Conservation (phyloP, 2,113 vertebrate species). For the Esox niger region DNA sequence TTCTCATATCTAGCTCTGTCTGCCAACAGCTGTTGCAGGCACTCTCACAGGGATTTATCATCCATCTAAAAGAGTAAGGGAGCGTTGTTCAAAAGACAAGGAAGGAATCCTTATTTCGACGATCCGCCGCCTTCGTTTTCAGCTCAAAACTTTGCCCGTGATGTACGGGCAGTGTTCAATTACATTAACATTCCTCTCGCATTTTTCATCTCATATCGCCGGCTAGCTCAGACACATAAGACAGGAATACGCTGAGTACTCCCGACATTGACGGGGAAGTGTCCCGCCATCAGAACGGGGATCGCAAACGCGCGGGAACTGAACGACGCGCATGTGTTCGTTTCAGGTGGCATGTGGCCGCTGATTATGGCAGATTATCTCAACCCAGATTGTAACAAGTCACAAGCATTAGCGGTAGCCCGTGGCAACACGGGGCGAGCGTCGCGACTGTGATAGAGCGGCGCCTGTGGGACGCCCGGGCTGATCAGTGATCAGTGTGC, state of each 20-base stretch:
- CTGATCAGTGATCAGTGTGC: slow-evolving; percentile 9
- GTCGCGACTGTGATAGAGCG: neutral
- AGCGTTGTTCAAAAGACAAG: slow-evolving; percentile 32
- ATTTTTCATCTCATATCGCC: slow-evolving; percentile 19
- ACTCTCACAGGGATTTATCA: slow-evolving; percentile 79
- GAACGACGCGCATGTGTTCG: slow-evolving; percentile 74
- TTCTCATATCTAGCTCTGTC: slow-evolving; percentile 84
- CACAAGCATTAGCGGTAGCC: slow-evolving; percentile 41
- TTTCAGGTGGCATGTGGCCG: slow-evolving; percentile 73
- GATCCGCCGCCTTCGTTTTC: slow-evolving; percentile 58
- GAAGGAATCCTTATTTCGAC: slow-evolving; percentile 58
- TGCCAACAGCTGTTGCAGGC: slow-evolving; percentile 83
- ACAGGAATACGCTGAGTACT: slow-evolving; percentile 46
- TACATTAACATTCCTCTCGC: slow-evolving; percentile 61
- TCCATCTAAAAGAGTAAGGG: slow-evolving; percentile 68
- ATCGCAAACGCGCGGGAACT: slow-evolving; percentile 57
- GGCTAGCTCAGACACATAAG: slow-evolving; percentile 49
- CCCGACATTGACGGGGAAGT: neutral
- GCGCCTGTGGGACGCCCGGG: slow-evolving; percentile 12
- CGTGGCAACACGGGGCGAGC: neutral
- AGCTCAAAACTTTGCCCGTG: slow-evolving; percentile 51
- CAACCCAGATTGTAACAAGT: slow-evolving; percentile 76
- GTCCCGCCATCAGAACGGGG: slow-evolving; percentile 64
- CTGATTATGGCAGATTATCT: slow-evolving; percentile 77
- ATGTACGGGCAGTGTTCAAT: slow-evolving; percentile 70